These are phyloP conservation scores for Campoplex capitator DNA, from an alignment of 2,888 invertebrate species.

Conservation along the genomic window DNA sequence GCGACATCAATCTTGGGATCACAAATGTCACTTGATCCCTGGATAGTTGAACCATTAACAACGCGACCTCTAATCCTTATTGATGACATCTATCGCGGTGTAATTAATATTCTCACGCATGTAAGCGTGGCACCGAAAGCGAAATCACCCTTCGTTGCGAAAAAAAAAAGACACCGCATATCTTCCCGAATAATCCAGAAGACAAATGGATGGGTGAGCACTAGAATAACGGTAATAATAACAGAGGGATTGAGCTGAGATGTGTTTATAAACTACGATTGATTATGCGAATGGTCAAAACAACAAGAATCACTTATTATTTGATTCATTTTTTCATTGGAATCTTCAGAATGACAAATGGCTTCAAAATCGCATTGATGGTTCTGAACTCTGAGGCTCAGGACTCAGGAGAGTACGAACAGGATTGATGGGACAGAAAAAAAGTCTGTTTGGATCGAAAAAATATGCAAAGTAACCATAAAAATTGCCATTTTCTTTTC, in stretches of 20 bases:
- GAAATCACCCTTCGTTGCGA: neutral
- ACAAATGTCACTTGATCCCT: slow-evolving; percentile 3
- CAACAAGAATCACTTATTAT: neutral
- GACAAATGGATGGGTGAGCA: neutral
- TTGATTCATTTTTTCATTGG: neutral
- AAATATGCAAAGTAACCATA: neutral
- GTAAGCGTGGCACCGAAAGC: neutral
- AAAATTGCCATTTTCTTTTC: neutral
- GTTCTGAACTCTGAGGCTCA: neutral
- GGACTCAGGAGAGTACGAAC: neutral
- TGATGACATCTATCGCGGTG: slow-evolving; percentile 41
- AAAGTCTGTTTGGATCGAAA: no score
- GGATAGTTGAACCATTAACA: slow-evolving; percentile 44
- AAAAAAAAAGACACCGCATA: neutral
- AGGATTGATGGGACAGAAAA: neutral
- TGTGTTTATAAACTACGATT: neutral
- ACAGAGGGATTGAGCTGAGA: neutral
- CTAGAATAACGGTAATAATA: neutral
- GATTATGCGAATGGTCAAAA: neutral
- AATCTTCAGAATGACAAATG: neutral
- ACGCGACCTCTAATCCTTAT: slow-evolving; percentile 49
- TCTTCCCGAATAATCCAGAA: neutral
- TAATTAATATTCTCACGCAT: slow-evolving; percentile 53
- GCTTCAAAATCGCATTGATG: neutral
- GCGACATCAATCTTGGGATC: slow-evolving; percentile 59